Conservation (phyloP, 2,797 vertebrate genomes). For the Phataginus tetradactyla region DNA sequence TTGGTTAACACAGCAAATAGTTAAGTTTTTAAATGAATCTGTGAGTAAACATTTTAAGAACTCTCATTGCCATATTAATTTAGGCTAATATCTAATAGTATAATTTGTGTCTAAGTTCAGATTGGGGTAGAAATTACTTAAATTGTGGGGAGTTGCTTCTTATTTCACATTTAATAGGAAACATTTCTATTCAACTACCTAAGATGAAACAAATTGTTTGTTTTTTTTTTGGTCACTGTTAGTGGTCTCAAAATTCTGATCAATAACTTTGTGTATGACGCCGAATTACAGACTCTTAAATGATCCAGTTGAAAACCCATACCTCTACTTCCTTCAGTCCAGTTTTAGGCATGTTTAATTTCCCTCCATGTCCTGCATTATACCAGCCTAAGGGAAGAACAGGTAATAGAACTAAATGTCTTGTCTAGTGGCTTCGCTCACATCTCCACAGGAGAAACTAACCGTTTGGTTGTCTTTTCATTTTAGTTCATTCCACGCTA, state of each 20-base stretch:
- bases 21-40: constrained; percentile 83
- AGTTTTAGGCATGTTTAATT: neutral
- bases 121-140: constrained; percentile 60
- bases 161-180: constrained; percentile 26
- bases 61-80: constrained; percentile 58
- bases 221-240: neutral
- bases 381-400: constrained; percentile 10
- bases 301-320: constrained; percentile 23
- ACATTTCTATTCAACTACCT: constrained; percentile 41
- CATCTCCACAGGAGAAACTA: constrained; percentile 1
- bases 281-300: constrained; percentile 56
- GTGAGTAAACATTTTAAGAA: constrained; percentile 73
- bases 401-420: constrained; percentile 5
- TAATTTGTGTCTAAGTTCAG: constrained; percentile 75
- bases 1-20: constrained; percentile 84
- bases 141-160: constrained; percentile 52
- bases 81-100: constrained; percentile 50
- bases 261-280: constrained; percentile 59
- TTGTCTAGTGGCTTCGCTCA: constrained; percentile 16
- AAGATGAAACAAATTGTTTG: constrained; percentile 56
- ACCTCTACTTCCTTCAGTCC: constrained; percentile 8
- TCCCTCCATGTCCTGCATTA: constrained; percentile 5
- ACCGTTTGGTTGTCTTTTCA: neutral
- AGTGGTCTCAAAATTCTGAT: constrained; percentile 63
- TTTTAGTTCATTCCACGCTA: constrained; percentile 34